A percentile compares a stretch with the other conserved stretches of the same genome.
Conservation (phyloP, 2,113 vertebrate species). For the Peromyscus maniculatus region DNA sequence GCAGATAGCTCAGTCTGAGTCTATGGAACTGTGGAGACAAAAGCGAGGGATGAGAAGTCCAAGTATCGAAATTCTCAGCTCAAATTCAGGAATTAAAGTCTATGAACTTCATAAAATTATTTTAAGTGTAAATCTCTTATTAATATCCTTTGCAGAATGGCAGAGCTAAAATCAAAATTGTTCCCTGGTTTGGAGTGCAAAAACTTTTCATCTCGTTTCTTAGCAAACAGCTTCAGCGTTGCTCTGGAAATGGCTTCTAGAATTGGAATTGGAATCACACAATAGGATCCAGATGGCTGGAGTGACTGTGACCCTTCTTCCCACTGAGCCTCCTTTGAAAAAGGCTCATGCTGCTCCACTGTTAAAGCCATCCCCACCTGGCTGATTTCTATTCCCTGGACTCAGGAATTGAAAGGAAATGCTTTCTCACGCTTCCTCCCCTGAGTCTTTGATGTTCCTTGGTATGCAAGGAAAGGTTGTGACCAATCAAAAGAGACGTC, state of each 20-base stretch:
- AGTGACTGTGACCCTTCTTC: background rate
- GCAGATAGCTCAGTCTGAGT: background rate
- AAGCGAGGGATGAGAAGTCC: background rate
- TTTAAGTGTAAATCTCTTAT: background rate
- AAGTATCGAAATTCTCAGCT: background rate
- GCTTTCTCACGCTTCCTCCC: background rate
- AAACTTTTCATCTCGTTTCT: background rate
- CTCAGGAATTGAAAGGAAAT: background rate
- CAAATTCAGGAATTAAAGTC: background rate
- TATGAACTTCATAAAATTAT: background rate
- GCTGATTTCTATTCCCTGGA: background rate
- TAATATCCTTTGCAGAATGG: background rate
- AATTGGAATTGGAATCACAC: background rate
- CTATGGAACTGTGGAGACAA: background rate
- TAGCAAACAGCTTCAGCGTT: background rate
- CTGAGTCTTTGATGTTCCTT: background rate
- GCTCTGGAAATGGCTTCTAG: background rate
- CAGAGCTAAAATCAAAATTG: background rate
- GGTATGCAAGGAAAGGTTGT: background rate
- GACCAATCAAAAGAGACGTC: background rate
- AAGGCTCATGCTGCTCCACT: background rate
- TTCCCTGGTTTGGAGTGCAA: background rate
- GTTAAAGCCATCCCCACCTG: background rate
- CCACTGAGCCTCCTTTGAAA: background rate
- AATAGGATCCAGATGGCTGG: background rate